Base-by-base conservation (phyloP, 1,140 invertebrate genomes). In the Belonocnema kinseyi region DNA sequence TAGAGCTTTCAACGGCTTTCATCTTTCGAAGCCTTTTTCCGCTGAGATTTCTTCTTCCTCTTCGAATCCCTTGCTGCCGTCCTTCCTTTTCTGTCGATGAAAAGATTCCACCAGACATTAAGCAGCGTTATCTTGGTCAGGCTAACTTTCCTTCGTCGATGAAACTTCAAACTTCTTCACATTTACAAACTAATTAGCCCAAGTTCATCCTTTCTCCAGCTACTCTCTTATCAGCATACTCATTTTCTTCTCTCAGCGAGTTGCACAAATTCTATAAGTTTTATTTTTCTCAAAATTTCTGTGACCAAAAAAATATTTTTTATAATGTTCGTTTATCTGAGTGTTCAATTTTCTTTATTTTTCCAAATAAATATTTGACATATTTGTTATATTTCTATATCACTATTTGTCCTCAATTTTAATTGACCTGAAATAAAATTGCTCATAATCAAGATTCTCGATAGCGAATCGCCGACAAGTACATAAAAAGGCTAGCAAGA, bases 61-160 rank as follows among this genome's bases (percentile, higher is more conserved):
- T 56, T 1, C 33, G 13, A 33, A 33, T 14, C 16, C 12, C 6
- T 66, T 66, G 13, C 26, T 66, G 33, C 26, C 58, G 40, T 66
- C 61, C 26, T 66, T 66, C 61, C 61, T 66, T 66, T 66, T 40
- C 61, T 66, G 26, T 66, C 61, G 61, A 66, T 66, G 61, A 66
- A 66, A 66, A 66, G 61, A 66, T 66, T 33, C 61, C 40, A 66
- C 61, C 61, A 66, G 33, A 33, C 61, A 66, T 66, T 66, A 66
- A 40, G 61, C 61, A 66, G 61, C 61, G 61, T 66, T 40, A 66
- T 66, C 61, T 66, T 33, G 61, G 61, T 66, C 61, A 66, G 61
- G 40, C 16, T 26, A 66, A 66, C 26, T 66, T 66, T 40, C 7
- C 14, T 10, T 40, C 26, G 61, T 66, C 33, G 61, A 66, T 66